These are phyloP conservation scores for Mesochorus sp. DNA, from an alignment of 2,888 invertebrate genomes.

Conservation along the genomic window DNA sequence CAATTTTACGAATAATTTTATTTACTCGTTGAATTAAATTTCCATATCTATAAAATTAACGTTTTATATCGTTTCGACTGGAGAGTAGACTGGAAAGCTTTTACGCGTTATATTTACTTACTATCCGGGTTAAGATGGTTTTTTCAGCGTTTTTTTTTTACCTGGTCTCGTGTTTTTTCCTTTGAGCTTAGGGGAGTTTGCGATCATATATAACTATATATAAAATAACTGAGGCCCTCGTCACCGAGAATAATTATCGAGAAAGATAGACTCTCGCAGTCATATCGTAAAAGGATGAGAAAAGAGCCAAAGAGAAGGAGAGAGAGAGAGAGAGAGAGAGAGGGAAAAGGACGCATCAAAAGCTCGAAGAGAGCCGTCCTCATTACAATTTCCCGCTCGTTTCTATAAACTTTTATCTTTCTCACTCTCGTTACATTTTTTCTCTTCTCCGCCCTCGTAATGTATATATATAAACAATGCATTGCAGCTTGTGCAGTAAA, in stretches of 20 bases:
- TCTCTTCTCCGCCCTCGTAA: neutral
- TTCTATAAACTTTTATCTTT: neutral
- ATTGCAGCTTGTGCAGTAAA: neutral
- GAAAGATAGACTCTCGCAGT: neutral
- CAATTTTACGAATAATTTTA: neutral
- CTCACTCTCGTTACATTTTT: neutral
- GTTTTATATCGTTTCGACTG: neutral
- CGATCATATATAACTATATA: neutral
- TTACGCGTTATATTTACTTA: neutral
- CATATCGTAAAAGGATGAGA: neutral
- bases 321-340: neutral
- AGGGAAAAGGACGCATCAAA: neutral
- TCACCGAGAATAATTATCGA: neutral
- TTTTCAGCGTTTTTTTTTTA: too few species aligned
- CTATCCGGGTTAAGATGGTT: too few species aligned
- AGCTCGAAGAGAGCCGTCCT: neutral
- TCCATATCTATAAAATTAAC: neutral
- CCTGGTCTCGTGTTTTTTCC: neutral
- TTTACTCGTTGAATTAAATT: neutral
- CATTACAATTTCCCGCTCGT: neutral
- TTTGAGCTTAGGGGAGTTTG: neutral
- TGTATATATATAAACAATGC: neutral
- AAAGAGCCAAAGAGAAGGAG: neutral
- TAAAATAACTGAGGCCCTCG: neutral
- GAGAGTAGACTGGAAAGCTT: neutral